Evolutionary conservation across 2,888 invertebrate genomes (phyloP).

Genomic region (Latrodectus hesperus): DNA sequence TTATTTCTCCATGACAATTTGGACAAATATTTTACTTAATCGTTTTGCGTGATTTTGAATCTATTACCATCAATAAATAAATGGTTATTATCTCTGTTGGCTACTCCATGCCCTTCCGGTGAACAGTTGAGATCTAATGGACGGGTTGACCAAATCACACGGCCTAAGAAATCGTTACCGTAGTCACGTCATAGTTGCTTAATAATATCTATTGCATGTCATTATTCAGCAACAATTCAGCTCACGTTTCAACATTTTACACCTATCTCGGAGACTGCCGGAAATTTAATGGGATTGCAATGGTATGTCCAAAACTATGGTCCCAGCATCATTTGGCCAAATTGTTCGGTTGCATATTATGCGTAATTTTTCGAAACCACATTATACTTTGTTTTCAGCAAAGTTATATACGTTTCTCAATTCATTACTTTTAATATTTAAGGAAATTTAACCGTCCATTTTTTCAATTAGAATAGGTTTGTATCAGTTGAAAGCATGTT

Average conservation of each 20-base stretch:
- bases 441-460: too few species aligned
- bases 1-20: neutral
- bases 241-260: conserved; percentile 49
- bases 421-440: too few species aligned
- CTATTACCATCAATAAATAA: conserved; percentile 24
- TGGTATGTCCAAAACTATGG: neutral
- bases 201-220: conserved; percentile 65
- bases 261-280: conserved; percentile 34
- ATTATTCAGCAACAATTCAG: conserved; percentile 42
- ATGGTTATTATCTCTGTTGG: neutral
- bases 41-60: conserved; percentile 42
- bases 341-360: too few species aligned
- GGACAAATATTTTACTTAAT: conserved; percentile 35
- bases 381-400: too few species aligned
- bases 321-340: too few species aligned
- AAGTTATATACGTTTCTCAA: too few species aligned
- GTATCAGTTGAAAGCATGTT: too few species aligned
- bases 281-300: conserved; percentile 57
- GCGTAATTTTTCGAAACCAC: too few species aligned
- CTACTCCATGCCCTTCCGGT: neutral
- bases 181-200: conserved; percentile 59
- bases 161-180: conserved; percentile 5
- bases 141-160: conserved; percentile 30
- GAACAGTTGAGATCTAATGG: conserved; percentile 36
- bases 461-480: too few species aligned